Percentiles rank a stretch among this genome's conserved stretches.
Conservation (phyloP, 2,888 invertebrate genomes). For the Carabus problematicus region DNA sequence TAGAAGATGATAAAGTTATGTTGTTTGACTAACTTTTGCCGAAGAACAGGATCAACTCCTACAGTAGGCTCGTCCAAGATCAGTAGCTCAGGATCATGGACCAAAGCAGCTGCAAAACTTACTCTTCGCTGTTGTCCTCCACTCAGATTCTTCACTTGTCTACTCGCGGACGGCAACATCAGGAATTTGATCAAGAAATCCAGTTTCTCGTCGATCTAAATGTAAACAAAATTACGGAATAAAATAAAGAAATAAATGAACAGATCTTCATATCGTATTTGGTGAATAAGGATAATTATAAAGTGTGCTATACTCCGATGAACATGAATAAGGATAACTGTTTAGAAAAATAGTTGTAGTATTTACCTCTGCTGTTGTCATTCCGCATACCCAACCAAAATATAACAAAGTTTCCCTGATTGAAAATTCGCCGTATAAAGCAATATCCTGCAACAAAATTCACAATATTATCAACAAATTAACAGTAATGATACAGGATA, state of each 20-base stretch:
- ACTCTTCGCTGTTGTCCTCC: slow-evolving; percentile 86
- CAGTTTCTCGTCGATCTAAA: slow-evolving; percentile 67
- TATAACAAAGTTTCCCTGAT: slow-evolving; percentile 83
- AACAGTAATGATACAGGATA: too few relatives aligned
- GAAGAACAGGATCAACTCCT: slow-evolving; percentile 83
- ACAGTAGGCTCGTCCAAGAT: slow-evolving; percentile 90
- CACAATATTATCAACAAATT: too few relatives aligned
- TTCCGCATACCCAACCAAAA: slow-evolving; percentile 84
- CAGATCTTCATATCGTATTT: too few relatives aligned
- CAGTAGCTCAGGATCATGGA: slow-evolving; percentile 83
- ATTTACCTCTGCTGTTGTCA: slow-evolving; percentile 63
- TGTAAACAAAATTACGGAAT: not conserved
- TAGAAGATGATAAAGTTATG: too few relatives aligned
- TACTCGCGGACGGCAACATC: slow-evolving; percentile 47
- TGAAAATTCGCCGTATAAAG: slow-evolving; percentile 79
- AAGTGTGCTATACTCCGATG: too few relatives aligned
- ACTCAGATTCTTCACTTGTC: slow-evolving; percentile 73
- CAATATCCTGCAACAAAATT: slow-evolving; percentile 68
- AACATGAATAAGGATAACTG: too few relatives aligned
- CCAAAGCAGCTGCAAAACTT: slow-evolving; percentile 81
- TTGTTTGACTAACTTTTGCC: slow-evolving; percentile 66
- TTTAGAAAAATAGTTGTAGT: too few relatives aligned
- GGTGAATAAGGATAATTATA: too few relatives aligned
- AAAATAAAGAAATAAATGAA: too few relatives aligned
- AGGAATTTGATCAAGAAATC: slow-evolving; percentile 75